phyloP scores from a whole-genome alignment of 2,113 vertebrate species.

The Tachysurus fulvidraco region DNA sequence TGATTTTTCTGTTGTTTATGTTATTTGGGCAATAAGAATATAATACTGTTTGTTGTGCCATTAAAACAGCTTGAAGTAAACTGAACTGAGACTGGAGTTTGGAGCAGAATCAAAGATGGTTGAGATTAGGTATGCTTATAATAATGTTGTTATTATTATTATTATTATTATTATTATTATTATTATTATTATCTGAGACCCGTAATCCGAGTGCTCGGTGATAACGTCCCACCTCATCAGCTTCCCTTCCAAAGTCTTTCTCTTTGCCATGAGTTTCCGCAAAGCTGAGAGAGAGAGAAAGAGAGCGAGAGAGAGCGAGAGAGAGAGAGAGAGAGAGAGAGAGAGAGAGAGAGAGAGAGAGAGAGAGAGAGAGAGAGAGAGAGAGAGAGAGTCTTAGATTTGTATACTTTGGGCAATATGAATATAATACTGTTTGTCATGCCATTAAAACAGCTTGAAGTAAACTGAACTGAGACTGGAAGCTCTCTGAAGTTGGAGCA shows the following conservation, averaged over 20 bases:
- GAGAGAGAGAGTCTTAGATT: background rate
- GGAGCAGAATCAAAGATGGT: conserved; percentile 1
- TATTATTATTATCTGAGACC: too few relatives aligned
- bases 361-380: background rate
- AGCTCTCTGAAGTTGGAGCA: conserved; percentile 4
- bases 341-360: too few relatives aligned
- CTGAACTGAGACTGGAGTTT: background rate
- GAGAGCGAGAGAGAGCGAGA: too few relatives aligned
- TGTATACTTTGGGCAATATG: background rate
- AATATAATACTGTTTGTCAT: conserved; percentile 1
- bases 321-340: too few relatives aligned
- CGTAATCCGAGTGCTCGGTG: conserved; percentile 72
- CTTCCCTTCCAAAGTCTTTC: conserved; percentile 76
- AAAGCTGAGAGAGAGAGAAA: conserved; percentile 74
- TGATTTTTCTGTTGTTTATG: too few relatives aligned
- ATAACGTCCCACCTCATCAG: conserved; percentile 73
- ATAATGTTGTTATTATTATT: too few relatives aligned
- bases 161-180: too few relatives aligned
- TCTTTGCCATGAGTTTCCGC: conserved; percentile 79
- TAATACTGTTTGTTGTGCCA: background rate
- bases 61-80: background rate
- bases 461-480: background rate
- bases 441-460: background rate
- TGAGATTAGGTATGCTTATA: too few relatives aligned
- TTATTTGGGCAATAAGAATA: background rate